Evolutionary conservation across 2,113 vertebrate genomes (phyloP), one percentile per base, ranked within the genome.

Genomic region (Phalacrocorax brasilianus): DNA sequence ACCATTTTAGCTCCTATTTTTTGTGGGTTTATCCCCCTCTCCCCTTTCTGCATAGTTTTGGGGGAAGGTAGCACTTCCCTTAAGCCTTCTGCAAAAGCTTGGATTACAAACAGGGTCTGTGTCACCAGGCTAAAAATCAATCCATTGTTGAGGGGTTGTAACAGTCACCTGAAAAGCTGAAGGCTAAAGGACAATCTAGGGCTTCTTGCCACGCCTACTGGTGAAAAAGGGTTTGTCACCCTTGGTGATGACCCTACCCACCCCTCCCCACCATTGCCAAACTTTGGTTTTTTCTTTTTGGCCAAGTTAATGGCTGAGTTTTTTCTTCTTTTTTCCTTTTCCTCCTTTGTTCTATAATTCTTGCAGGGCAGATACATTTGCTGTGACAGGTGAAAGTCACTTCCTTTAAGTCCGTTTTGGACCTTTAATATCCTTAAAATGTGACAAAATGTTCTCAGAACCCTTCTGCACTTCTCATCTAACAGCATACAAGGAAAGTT

Each of bases 251-350:
- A 50, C 15, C 14, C 27, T 8, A 22, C 9, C 10, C 2, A 6
- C 3, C 21, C 8, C 3, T 13, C 8, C 12, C 11, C 2, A 5
- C 9, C 20, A 24, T 13, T 33, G 5, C n/a, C 12, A 82, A 77
- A 58, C 2, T 28, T 17, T 38, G 9, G 27, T 23, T 52, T 80
- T 85, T 90, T 14, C 11, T 84, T 62, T 38, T 66, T 80, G 35
- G 56, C 2, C 26, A 56, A 27, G 14, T 7, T 77, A 11, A n/a
- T 76, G 5, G 9, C 21, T 76, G 23, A 2, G 8, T 32, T 30
- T 10, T 28, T 19, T 47, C 3, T 0, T 15, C 4, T 12, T 53
- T 40, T 66, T 52, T 21, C 4, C 0, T n/a, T 65, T 17, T 1
- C 3, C 4, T 3, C 2, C 14, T 61, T 56, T 66, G 4, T 38